Evolutionary conservation across 2,797 vertebrate genomes (phyloP).

Genomic region (Sciurus vulgaris): DNA sequence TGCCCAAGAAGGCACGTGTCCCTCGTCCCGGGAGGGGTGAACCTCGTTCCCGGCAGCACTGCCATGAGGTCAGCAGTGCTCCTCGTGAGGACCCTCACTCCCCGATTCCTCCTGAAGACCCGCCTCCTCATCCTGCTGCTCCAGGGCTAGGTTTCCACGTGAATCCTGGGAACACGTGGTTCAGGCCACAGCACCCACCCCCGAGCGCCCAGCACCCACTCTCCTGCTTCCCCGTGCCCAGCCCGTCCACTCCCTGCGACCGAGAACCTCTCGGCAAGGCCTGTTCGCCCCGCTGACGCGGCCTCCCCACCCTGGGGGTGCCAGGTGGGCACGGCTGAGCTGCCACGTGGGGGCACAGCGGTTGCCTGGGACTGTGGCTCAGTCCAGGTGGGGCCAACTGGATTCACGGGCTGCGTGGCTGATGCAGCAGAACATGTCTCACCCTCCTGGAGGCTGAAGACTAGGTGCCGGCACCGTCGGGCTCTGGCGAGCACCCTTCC

Average conservation of each 20-base stretch:
- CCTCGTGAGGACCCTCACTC: background rate
- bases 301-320: background rate
- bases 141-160: background rate
- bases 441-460: background rate
- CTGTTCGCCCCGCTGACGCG: background rate
- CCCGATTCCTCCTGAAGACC: background rate
- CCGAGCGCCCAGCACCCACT: background rate
- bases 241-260: background rate
- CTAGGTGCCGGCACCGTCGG: background rate
- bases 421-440: too few relatives aligned
- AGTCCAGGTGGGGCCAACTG: too few relatives aligned
- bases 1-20: background rate
- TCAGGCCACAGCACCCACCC: too few relatives aligned
- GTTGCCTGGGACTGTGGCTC: background rate
- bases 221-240: background rate
- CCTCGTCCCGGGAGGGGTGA: background rate
- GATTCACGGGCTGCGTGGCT: too few relatives aligned
- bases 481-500: background rate
- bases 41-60: too few relatives aligned
- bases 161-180: background rate
- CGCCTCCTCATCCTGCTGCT: background rate
- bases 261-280: background rate
- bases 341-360: too few relatives aligned
- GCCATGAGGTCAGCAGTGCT: background rate
- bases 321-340: background rate